Evolutionary conservation across 2,113 vertebrate genomes (phyloP), one percentile per base, ranked within the genome.

Genomic region (Nesoenas mayeri): DNA sequence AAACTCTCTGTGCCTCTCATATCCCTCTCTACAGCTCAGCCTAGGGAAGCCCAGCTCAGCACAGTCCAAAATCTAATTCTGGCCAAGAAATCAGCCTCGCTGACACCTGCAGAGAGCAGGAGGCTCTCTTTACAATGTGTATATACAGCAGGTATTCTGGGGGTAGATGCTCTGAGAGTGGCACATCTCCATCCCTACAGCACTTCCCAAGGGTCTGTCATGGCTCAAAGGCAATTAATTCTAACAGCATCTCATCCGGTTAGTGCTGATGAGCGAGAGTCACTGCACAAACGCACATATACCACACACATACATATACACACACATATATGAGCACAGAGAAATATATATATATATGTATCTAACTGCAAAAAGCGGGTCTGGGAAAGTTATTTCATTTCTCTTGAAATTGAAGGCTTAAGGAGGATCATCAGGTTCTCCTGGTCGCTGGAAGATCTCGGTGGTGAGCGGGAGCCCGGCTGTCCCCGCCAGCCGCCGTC

Each of bases 321-420:
- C 93, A 95, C 79, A 93, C 85, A 96, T 60, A 93, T 44, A 95
- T 32, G 62, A 90, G 67, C 51, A 64, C 56, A 36, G 3, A 38
- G 58, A 14, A 17, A 57, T 19, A 22, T 6, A 77, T 24, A 77
- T 24, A 28, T 29, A n/a, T n/a, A 34, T 4, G 5, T 17, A 66
- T 62, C 18, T 69, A 73, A 82, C 47, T 79, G 54, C 2, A 4
- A 65, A 74, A 83, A 62, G 36, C 4, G 18, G 26, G 77, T 64
- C 86, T 89, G 83, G 61, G 48, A 69, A 91, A 91, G 77, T 5
- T 42, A 62, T 71, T 94, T 92, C 47, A 84, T 91, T 91, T 91
- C 88, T 88, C 42, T 88, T 66, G 91, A 93, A 96, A 96, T 84
- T 92, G 94, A 95, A n/a, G 73, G 94, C 80, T 96, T 95, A 95